Evolutionary conservation across 30 jellyfish, hydroid and myxozoan genomes (phyloP), one percentile per base, ranked within the genome.

Genomic region (Pseudorhiza aurosa): DNA sequence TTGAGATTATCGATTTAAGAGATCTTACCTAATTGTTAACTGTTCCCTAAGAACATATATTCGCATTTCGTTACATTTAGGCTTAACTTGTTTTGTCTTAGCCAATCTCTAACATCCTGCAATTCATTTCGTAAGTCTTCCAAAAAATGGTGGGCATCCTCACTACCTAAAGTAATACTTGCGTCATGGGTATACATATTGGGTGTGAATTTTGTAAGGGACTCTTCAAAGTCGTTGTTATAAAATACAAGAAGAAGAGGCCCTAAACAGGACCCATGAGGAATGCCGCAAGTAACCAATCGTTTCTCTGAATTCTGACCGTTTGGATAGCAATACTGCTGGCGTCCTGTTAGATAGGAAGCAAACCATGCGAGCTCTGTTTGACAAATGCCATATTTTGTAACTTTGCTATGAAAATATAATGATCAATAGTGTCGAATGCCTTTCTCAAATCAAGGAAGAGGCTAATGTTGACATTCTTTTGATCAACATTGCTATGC

Each of bases 301-400:
- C 29, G 82, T 71, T 47, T 44, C 63, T 71, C 42, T 45, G 72
- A 71, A 22, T 49, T 71, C 33, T n/a, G n/a, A n/a, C n/a, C n/a
- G n/a, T n/a, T n/a, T n/a, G n/a, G n/a, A n/a, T n/a, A n/a, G n/a
- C n/a, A n/a, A n/a, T n/a, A n/a, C n/a, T n/a, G n/a, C n/a, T n/a
- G n/a, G n/a, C 68, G 87, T 75, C 87, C 53, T 30, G 87, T 73
- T 3, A 73, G 87, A 55, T 73, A 53, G 47, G 87, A 73, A 24
- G 87, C 22, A 35, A 63, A 58, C 77, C 53, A 63, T 30, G 57
- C 3, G 32, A 57, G 71, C 25, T 57, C 71, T 15, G 18, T 57
- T 50, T 50, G 65, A 50, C 6, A 5, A 12, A 39, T 12, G 12
- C 50, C 50, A 39, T 39, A 39, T 39, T 39, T 39, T 12, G 10